These are phyloP conservation scores for Paramuricea clavata DNA, from an alignment of 92 coral and sea anemone genomes.

Conservation along the genomic window DNA sequence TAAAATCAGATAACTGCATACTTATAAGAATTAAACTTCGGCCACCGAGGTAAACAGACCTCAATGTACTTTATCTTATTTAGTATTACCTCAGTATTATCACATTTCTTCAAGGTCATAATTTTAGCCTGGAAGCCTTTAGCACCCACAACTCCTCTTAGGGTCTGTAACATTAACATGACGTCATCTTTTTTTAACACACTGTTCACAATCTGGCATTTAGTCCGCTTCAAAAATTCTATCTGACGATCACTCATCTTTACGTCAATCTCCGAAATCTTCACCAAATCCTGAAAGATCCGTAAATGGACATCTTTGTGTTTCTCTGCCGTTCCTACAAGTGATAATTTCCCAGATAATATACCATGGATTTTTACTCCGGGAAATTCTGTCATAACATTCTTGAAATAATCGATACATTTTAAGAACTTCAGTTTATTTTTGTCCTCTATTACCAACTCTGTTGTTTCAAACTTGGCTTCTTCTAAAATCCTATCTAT, in stretches of 20 bases:
- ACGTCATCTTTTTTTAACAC: slow-evolving; percentile 17
- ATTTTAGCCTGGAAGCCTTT: slow-evolving; percentile 12
- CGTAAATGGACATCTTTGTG: background rate
- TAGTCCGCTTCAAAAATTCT: slow-evolving; percentile 9
- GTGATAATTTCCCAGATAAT: background rate
- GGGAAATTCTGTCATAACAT: slow-evolving; percentile 5
- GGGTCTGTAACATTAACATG: background rate
- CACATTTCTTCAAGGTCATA: slow-evolving; percentile 3
- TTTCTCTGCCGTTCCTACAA: background rate
- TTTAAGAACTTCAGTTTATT: slow-evolving; percentile 23
- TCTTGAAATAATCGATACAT: background rate
- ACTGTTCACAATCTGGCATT: slow-evolving; percentile 9
- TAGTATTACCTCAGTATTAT: slow-evolving; percentile 1
- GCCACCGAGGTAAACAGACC: too few relatives aligned
- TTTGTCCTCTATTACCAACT: background rate
- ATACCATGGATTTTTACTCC: background rate
- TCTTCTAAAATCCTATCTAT: background rate
- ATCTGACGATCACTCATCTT: slow-evolving; percentile 22
- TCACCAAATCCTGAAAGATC: background rate
- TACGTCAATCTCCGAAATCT: background rate
- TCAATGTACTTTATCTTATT: too few relatives aligned
- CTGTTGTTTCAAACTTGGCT: background rate
- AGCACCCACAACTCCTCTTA: background rate
- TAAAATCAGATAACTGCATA: too few relatives aligned
- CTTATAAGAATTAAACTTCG: too few relatives aligned